phyloP scores from a whole-genome alignment of 2,888 invertebrate species.

The Colletes collaris region DNA sequence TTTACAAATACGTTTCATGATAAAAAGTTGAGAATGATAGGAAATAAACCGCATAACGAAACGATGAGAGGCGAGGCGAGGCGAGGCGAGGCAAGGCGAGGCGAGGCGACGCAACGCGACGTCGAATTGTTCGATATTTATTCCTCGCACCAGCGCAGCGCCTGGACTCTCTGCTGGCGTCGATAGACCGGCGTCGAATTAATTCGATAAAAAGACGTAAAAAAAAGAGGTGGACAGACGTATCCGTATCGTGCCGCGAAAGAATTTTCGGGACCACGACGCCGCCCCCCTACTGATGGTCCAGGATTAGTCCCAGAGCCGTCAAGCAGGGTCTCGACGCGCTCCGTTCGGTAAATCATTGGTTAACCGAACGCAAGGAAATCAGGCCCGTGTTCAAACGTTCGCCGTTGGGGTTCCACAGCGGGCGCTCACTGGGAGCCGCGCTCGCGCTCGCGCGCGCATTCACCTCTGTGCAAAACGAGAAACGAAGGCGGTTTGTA shows the following conservation, averaged over 20 bases:
- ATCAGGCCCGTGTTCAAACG: slow-evolving; percentile 76
- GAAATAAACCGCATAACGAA: too few species aligned
- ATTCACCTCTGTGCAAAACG: slow-evolving; percentile 75
- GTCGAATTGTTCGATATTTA: slow-evolving; percentile 30
- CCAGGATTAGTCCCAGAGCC: slow-evolving; percentile 71
- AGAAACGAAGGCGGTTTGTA: slow-evolving; percentile 78
- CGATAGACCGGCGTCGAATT: slow-evolving; percentile 60
- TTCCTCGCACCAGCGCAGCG: slow-evolving; percentile 66
- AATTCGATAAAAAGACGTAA: slow-evolving; percentile 62
- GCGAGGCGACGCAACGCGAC: neutral
- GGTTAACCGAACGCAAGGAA: slow-evolving; percentile 78
- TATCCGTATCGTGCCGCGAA: slow-evolving; percentile 79
- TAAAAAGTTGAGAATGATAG: too few species aligned
- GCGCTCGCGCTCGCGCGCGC: slow-evolving; percentile 39
- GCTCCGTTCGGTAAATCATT: slow-evolving; percentile 79
- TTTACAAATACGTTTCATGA: too few species aligned
- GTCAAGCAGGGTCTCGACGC: slow-evolving; percentile 73
- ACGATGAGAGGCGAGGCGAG: too few species aligned
- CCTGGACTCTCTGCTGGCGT: slow-evolving; percentile 34
- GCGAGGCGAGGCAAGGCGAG: neutral
- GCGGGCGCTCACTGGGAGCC: slow-evolving; percentile 76
- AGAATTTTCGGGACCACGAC: slow-evolving; percentile 76
- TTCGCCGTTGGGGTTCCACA: slow-evolving; percentile 81
- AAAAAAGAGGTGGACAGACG: slow-evolving; percentile 61
- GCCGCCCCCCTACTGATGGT: slow-evolving; percentile 74